Percentiles rank a stretch among this genome's conserved stretches.
phyloP scores from a whole-genome alignment of 1,140 invertebrate genomes.

The Brachionus calyciflorus region DNA sequence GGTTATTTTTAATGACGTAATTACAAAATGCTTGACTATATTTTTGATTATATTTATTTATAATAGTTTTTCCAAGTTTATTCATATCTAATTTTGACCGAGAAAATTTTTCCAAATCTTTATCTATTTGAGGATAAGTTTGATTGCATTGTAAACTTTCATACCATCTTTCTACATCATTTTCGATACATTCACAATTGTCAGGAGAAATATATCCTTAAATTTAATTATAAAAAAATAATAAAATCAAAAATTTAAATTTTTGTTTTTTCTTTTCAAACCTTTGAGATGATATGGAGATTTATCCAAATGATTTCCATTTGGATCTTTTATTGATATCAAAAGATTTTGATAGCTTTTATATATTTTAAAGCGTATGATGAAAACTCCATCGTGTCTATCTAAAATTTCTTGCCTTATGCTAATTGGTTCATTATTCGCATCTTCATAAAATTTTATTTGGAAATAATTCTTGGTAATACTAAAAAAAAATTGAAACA shows the following conservation, averaged over 20 bases:
- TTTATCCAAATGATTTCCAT: conserved; percentile 67
- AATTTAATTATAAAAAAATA: conserved; percentile 54
- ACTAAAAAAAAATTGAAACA: no score
- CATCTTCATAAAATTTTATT: conserved; percentile 51
- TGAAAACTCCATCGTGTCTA: conserved; percentile 77
- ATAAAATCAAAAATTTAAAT: no score
- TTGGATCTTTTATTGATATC: conserved; percentile 69
- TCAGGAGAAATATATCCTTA: conserved; percentile 73
- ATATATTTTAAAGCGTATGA: conserved; percentile 77
- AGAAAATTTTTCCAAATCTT: conserved; percentile 71
- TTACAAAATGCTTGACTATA: conserved; percentile 81
- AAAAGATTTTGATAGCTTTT: conserved; percentile 68
- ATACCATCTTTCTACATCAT: conserved; percentile 68
- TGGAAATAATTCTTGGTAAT: conserved; percentile 48
- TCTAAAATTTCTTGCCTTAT: conserved; percentile 71
- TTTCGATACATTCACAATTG: conserved; percentile 76
- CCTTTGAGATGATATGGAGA: conserved; percentile 70
- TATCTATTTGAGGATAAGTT: conserved; percentile 70
- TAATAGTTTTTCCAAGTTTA: conserved; percentile 66
- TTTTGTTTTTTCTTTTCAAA: no score
- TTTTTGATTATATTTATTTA: conserved; percentile 69
- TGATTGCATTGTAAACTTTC: conserved; percentile 68
- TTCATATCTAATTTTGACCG: conserved; percentile 69
- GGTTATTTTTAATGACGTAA: conserved; percentile 80
- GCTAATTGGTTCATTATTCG: conserved; percentile 49